A percentile compares a stretch with the other conserved stretches of the same genome.
Evolutionary conservation across 92 coral and sea anemone genomes (phyloP).

Genomic region (Paragorgia papillata): DNA sequence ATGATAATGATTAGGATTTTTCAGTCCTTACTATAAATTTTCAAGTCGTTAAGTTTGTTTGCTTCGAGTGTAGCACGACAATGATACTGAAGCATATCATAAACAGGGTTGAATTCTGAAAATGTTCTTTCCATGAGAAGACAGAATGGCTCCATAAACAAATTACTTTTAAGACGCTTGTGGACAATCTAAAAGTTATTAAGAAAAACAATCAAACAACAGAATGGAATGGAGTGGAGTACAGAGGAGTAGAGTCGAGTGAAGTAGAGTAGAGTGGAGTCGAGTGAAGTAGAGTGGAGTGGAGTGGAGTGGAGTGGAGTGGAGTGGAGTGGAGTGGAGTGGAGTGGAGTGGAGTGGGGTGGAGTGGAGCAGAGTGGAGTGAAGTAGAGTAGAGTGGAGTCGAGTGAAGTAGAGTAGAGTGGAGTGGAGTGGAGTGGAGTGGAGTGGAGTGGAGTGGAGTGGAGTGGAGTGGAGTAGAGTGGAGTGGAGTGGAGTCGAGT

Average conservation of each 20-base stretch:
- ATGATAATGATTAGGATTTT: not conserved
- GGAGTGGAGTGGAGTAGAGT: not conserved
- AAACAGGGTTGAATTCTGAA: constrained; percentile 89
- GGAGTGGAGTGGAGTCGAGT: not conserved
- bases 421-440: not conserved
- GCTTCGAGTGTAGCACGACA: constrained; percentile 90
- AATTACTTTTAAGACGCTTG: constrained; percentile 81
- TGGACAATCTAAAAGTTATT: constrained; percentile 54
- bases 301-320: too few relatives aligned
- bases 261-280: not conserved
- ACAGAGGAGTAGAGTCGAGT: not conserved
- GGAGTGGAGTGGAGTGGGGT: not conserved
- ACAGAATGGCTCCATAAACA: constrained; percentile 85
- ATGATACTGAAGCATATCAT: constrained; percentile 87
- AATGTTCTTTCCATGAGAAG: constrained; percentile 83
- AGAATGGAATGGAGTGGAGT: too few relatives aligned
- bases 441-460: too few relatives aligned
- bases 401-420: not conserved
- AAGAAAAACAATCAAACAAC: too few relatives aligned
- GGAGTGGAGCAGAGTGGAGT: too few relatives aligned
- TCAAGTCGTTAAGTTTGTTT: constrained; percentile 82
- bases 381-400: too few relatives aligned
- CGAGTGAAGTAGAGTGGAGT: not conserved
- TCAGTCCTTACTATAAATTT: constrained; percentile 85
- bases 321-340: not conserved